phyloP scores from a whole-genome alignment of 2,797 vertebrate species.

The Apogon talboti region DNA sequence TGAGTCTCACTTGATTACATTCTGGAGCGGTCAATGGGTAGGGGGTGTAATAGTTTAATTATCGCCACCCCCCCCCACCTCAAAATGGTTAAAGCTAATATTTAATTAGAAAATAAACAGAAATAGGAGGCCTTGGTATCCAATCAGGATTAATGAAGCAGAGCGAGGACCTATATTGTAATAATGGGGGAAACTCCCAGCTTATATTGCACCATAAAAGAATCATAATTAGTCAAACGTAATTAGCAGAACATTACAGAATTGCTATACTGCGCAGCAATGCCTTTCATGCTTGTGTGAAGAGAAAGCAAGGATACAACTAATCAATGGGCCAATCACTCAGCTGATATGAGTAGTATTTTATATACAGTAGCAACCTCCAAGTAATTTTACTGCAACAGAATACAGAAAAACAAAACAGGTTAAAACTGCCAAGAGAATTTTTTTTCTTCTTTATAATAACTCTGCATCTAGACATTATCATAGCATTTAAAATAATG shows the following conservation, averaged over 20 bases:
- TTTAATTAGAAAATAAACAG: constrained; percentile 86
- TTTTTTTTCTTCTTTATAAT: too few species aligned
- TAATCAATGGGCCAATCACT: constrained; percentile 61
- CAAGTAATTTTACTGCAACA: constrained; percentile 20
- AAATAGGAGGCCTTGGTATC: constrained; percentile 74
- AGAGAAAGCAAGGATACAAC: constrained; percentile 71
- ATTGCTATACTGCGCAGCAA: constrained; percentile 75
- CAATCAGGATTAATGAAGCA: constrained; percentile 80
- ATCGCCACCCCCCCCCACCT: constrained; percentile 49
- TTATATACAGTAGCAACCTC: constrained; percentile 14
- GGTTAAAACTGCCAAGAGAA: too few species aligned
- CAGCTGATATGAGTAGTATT: constrained; percentile 40
- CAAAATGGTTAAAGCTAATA: constrained; percentile 81
- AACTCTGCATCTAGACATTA: too few species aligned
- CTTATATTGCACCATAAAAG: constrained; percentile 80
- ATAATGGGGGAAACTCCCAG: constrained; percentile 74
- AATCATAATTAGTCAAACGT: constrained; percentile 84
- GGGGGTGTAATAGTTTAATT: constrained; percentile 78
- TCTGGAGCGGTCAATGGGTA: constrained; percentile 77
- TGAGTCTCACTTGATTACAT: constrained; percentile 82
- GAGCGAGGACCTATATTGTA: constrained; percentile 66
- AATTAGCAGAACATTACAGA: constrained; percentile 85
- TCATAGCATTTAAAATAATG: neutral
- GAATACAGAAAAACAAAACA: neutral
- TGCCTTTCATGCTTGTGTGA: constrained; percentile 82